phyloP scores from a whole-genome alignment of 2,797 vertebrate genomes.

The Pseudomugil gertrudae region DNA sequence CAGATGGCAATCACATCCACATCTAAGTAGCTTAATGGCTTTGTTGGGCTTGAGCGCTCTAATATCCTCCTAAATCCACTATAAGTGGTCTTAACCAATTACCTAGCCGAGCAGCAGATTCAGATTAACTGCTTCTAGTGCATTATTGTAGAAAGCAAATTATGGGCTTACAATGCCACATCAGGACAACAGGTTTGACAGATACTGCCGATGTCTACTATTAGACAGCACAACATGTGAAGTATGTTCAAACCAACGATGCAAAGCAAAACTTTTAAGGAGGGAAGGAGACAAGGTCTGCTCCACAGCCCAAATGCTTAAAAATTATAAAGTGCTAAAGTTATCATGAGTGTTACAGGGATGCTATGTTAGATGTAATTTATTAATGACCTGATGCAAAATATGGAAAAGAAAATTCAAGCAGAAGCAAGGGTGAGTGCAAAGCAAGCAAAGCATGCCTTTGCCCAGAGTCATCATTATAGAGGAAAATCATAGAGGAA shows the following conservation, averaged over 20 bases:
- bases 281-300: slow-evolving; percentile 23
- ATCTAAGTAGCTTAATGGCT: slow-evolving; percentile 81
- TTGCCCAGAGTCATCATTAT: slow-evolving; percentile 61
- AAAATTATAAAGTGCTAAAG: slow-evolving; percentile 35
- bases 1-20: slow-evolving; percentile 72
- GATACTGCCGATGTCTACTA: slow-evolving; percentile 15
- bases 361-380: slow-evolving; percentile 71
- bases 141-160: slow-evolving; percentile 66
- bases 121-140: slow-evolving; percentile 62
- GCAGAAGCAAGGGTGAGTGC: slow-evolving; percentile 77
- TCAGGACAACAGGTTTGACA: slow-evolving; percentile 51
- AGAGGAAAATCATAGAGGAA: slow-evolving; percentile 16
- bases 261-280: slow-evolving; percentile 29
- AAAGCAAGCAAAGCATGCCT: slow-evolving; percentile 84
- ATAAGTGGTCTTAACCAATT: slow-evolving; percentile 77
- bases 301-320: slow-evolving; percentile 26
- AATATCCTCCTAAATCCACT: slow-evolving; percentile 75
- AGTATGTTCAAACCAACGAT: slow-evolving; percentile 31
- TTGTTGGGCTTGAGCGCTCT: slow-evolving; percentile 66
- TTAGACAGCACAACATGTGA: slow-evolving; percentile 24
- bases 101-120: slow-evolving; percentile 60
- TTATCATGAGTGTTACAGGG: slow-evolving; percentile 53
- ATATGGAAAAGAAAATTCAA: slow-evolving; percentile 78
- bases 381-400: slow-evolving; percentile 73
- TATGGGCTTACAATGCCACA: slow-evolving; percentile 56